These are phyloP conservation scores for Cheirogaleus medius DNA, from an alignment of 2,113 vertebrate genomes.

Conservation along the genomic window DNA sequence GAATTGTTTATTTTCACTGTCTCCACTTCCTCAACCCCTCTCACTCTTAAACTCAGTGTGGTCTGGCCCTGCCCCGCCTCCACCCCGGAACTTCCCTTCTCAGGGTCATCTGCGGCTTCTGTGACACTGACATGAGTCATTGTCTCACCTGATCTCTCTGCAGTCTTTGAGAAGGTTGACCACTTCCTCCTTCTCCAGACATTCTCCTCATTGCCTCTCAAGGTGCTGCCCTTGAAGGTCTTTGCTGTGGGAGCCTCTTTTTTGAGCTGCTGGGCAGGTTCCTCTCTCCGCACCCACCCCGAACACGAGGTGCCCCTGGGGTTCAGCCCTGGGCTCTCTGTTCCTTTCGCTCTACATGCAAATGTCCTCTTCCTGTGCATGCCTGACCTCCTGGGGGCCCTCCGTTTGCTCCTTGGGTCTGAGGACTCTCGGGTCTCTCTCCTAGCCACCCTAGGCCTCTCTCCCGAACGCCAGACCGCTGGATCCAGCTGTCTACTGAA, in stretches of 20 bases:
- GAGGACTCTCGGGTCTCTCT: neutral
- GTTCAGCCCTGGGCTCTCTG: neutral
- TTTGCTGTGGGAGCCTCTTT: neutral
- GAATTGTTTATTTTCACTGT: neutral
- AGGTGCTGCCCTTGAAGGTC: neutral
- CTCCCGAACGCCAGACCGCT: neutral
- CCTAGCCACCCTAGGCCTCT: neutral
- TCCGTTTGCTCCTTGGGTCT: neutral
- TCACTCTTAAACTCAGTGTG: neutral
- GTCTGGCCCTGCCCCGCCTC: neutral
- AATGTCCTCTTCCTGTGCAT: accelerated
- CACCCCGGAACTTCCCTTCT: neutral
- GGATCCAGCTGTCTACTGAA: neutral
- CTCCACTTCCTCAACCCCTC: neutral
- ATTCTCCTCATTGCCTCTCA: neutral
- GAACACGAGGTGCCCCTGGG: neutral
- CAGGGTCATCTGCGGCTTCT: neutral
- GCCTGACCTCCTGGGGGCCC: neutral
- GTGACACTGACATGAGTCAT: neutral
- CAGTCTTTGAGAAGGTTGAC: neutral
- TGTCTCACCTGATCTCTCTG: neutral
- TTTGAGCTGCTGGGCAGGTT: neutral
- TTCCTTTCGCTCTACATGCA: neutral
- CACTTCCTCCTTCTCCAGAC: constrained; percentile 16
- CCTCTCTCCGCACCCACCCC: neutral